phyloP scores from a whole-genome alignment of 2,797 vertebrate species.

The Triplophysa bombifrons region DNA sequence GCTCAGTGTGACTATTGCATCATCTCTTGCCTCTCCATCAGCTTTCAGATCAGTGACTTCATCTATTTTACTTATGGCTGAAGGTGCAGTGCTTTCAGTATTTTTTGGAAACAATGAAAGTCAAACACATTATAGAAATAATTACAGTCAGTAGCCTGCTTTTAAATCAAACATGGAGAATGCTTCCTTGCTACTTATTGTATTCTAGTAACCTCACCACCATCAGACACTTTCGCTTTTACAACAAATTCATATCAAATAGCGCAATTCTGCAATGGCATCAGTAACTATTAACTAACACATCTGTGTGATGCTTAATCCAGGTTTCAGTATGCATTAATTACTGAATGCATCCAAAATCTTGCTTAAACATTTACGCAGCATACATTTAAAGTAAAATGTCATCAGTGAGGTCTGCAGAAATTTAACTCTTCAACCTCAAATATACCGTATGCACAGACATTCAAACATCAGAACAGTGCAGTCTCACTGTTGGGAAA shows the following conservation, averaged over 20 bases:
- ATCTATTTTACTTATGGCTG: background rate
- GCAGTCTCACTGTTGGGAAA: background rate
- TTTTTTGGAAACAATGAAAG: background rate
- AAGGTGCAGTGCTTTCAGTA: background rate
- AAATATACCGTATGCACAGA: too few relatives aligned
- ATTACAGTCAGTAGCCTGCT: too few relatives aligned
- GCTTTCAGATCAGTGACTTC: background rate
- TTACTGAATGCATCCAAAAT: background rate
- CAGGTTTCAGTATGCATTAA: background rate
- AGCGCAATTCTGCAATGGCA: background rate
- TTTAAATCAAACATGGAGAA: too few relatives aligned
- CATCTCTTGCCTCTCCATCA: slow-evolving; percentile 1
- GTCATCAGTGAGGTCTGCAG: slow-evolving; percentile 4
- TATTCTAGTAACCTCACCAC: too few relatives aligned
- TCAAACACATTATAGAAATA: too few relatives aligned
- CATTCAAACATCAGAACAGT: too few relatives aligned
- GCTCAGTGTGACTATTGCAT: slow-evolving; percentile 16
- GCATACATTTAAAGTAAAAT: slow-evolving; percentile 5
- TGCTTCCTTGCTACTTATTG: too few relatives aligned
- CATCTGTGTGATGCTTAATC: too few relatives aligned
- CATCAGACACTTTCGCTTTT: too few relatives aligned
- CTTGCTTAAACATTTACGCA: background rate
- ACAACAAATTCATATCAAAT: too few relatives aligned
- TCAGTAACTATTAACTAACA: background rate
- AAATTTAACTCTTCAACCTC: background rate